Evolutionary conservation across 1,140 invertebrate genomes (phyloP).

Genomic region (Papilio polyxenes): DNA sequence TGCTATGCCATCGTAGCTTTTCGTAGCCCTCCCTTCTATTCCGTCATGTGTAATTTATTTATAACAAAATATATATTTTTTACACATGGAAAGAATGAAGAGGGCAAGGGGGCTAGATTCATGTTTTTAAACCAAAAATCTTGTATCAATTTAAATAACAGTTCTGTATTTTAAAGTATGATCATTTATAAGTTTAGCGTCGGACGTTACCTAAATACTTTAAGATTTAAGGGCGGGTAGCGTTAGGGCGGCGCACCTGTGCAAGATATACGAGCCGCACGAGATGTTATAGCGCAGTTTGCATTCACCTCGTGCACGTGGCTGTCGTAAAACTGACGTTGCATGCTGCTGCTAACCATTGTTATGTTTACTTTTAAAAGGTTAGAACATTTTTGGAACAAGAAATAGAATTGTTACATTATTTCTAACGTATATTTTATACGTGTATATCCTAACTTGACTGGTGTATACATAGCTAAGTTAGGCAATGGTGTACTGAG

Average conservation of each 20-base stretch:
- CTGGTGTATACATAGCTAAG: no score
- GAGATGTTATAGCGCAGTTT: constrained; percentile 16
- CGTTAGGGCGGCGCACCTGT: constrained; percentile 5
- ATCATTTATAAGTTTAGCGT: no score
- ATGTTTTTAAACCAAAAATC: no score
- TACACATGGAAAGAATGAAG: no score
- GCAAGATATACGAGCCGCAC: constrained; percentile 4
- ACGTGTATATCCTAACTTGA: no score
- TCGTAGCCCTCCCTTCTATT: no score
- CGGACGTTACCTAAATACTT: constrained; percentile 25
- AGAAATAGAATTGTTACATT: not conserved
- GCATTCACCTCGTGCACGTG: constrained; percentile 33
- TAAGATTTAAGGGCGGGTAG: constrained; percentile 16
- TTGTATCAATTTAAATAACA: no score
- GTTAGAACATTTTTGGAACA: not conserved
- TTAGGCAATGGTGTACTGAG: no score
- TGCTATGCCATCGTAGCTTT: no score
- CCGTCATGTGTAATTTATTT: not conserved
- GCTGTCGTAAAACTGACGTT: constrained; percentile 10
- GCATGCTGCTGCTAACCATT: not conserved
- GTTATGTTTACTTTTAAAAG: not conserved
- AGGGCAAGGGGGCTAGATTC: no score
- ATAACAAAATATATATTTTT: no score
- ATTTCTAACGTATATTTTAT: not conserved
- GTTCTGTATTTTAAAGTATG: no score